phyloP scores from a whole-genome alignment of 2,797 vertebrate genomes.

The Gephyroberyx darwinii region DNA sequence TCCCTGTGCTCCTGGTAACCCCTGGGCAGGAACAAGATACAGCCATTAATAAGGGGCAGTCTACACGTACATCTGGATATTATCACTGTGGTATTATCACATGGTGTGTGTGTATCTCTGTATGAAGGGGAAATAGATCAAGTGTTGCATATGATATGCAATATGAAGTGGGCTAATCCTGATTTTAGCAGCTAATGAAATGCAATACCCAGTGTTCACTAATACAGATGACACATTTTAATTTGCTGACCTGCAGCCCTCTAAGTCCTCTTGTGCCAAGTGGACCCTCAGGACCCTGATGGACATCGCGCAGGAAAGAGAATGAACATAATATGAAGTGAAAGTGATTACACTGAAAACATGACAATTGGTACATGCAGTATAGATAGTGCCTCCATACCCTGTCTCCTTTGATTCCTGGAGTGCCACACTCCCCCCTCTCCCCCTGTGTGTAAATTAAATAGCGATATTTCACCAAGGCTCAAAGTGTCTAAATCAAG shows the following conservation, averaged over 20 bases:
- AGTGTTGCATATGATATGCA: not conserved
- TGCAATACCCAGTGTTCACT: not conserved
- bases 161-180: not conserved
- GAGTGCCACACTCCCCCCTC: slow-evolving; percentile 90
- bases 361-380: not conserved
- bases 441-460: slow-evolving; percentile 82
- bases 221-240: not conserved
- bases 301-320: slow-evolving; percentile 16
- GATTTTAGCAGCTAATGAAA: not conserved
- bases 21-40: slow-evolving; percentile 75
- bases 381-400: slow-evolving; percentile 66
- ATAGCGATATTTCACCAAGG: not conserved
- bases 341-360: slow-evolving; percentile 14
- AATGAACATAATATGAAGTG: slow-evolving; percentile 8
- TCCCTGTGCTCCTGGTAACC: slow-evolving; percentile 87
- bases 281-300: slow-evolving; percentile 89
- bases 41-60: slow-evolving; percentile 22
- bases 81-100: not conserved
- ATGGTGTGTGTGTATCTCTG: not conserved
- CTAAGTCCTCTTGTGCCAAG: slow-evolving; percentile 83
- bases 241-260: slow-evolving; percentile 86
- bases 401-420: slow-evolving; percentile 92
- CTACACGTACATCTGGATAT: slow-evolving; percentile 21
- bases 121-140: not conserved
- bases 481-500: slow-evolving; percentile 4